Percentiles rank a stretch among this genome's conserved stretches.
These are phyloP conservation scores for Pomatostomus ruficeps DNA, from an alignment of 2,113 vertebrate species.

Conservation along the genomic window DNA sequence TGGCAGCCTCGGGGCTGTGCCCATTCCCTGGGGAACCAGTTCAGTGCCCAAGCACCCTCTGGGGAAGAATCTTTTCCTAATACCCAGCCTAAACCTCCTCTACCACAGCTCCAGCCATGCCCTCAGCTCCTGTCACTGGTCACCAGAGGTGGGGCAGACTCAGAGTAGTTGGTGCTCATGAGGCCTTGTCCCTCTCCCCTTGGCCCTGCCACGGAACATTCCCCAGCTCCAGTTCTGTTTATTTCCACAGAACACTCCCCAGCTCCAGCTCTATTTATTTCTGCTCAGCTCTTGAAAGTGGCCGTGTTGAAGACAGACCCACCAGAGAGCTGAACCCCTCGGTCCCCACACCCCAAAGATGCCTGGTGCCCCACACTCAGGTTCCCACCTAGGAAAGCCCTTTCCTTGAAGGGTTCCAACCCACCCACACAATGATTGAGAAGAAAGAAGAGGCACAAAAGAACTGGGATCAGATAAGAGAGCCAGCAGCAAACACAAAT, in stretches of 20 bases:
- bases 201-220: background rate
- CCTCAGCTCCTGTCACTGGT: background rate
- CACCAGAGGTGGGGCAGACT: background rate
- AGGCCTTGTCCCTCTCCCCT: background rate
- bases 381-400: background rate
- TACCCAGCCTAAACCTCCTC: background rate
- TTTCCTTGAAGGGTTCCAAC: background rate
- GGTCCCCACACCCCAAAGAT: background rate
- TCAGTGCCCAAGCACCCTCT: background rate
- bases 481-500: background rate
- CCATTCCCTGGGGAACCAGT: background rate
- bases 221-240: background rate
- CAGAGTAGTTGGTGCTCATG: background rate
- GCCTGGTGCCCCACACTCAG: background rate
- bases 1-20: background rate
- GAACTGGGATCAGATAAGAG: background rate
- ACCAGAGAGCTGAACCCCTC: background rate
- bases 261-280: background rate
- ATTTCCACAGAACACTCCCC: background rate
- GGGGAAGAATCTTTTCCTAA: background rate
- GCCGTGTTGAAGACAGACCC: fast-evolving
- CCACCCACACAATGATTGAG: background rate
- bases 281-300: background rate
- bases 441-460: background rate
- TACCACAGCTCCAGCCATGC: background rate